Evolutionary conservation across 2,113 vertebrate species (phyloP).

Genomic region (Mus musculus): DNA sequence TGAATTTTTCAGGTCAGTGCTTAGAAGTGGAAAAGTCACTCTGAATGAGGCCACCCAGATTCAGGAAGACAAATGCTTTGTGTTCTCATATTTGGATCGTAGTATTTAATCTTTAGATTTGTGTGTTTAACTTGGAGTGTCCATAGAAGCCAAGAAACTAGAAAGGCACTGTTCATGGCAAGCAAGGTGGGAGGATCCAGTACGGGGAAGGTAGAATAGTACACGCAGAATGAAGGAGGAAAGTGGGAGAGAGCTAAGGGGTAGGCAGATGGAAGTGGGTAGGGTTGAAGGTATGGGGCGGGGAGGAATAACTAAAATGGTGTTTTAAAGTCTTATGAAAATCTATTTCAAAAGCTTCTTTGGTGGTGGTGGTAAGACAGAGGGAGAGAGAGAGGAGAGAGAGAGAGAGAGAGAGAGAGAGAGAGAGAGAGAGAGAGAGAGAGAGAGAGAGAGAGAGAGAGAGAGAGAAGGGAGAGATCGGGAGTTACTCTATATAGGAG

Average conservation of each 20-base stretch:
- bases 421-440: too few species aligned
- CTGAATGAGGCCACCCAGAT: background rate
- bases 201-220: background rate
- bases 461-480: too few species aligned
- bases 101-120: background rate
- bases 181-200: background rate
- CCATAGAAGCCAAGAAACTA: background rate
- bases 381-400: background rate
- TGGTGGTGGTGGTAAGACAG: background rate
- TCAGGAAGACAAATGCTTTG: background rate
- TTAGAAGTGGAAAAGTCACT: background rate
- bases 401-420: background rate
- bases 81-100: background rate
- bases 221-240: background rate
- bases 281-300: background rate
- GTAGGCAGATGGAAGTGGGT: background rate
- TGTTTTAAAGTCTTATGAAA: background rate
- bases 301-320: background rate
- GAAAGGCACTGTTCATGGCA: background rate
- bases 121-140: background rate
- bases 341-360: background rate
- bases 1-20: background rate
- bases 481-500: background rate
- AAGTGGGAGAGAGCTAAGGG: background rate
- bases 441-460: too few species aligned